These are phyloP conservation scores for Pagrus major DNA, from an alignment of 2,113 vertebrate genomes.

Conservation along the genomic window DNA sequence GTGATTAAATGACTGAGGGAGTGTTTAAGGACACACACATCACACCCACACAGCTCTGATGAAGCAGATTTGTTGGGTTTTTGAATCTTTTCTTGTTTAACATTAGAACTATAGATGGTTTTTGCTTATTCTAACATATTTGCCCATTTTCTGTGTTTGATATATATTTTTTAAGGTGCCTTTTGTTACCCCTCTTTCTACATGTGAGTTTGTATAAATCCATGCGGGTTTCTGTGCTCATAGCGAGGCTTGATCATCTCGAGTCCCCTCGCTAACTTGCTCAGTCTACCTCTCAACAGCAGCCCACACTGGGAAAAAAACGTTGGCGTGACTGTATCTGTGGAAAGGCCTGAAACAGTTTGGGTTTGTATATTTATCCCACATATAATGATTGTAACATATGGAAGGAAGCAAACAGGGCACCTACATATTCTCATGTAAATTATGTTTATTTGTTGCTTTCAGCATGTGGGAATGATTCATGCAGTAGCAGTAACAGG, in stretches of 20 bases:
- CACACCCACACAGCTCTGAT: not conserved
- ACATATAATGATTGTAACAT: conserved; percentile 2
- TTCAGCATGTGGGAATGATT: not conserved
- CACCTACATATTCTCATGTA: not conserved
- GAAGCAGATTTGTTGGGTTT: not conserved
- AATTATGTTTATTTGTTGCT: conserved; percentile 14
- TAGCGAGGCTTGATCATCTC: not conserved
- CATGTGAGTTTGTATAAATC: not conserved
- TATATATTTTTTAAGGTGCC: not conserved
- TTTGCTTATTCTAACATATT: not conserved
- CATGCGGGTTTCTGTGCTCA: not conserved
- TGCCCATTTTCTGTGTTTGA: not conserved
- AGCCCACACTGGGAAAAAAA: conserved; percentile 12
- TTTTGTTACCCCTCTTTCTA: not conserved
- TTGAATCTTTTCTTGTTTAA: not conserved
- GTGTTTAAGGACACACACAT: not conserved
- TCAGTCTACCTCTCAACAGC: not conserved
- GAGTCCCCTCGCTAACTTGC: not conserved
- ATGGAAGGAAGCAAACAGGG: not conserved
- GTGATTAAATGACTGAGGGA: too few species aligned
- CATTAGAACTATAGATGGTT: not conserved
- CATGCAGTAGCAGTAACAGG: not conserved
- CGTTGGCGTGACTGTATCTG: not conserved
- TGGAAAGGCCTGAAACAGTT: conserved; percentile 1
- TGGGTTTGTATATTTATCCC: conserved; percentile 11